Base-by-base conservation (phyloP, 1,140 invertebrate species). In the Papilio machaon region DNA sequence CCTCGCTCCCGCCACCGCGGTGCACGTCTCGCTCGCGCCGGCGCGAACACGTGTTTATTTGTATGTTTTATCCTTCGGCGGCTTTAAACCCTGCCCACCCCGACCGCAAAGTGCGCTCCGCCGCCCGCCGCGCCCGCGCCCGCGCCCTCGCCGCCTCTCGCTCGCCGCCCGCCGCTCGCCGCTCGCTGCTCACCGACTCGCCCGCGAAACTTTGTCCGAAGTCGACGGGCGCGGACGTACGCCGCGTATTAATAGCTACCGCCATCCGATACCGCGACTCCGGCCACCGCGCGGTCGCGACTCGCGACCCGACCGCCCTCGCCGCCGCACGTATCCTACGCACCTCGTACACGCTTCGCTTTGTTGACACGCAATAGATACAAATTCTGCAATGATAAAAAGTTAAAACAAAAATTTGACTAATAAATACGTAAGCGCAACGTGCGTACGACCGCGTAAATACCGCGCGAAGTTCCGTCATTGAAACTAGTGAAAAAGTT, bases 31-130 rank as follows among this genome's bases (percentile, higher is more conserved):
- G 89, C 91, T 95, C 93, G 91, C 93, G 91, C 94, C 91, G 92
- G 93, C 93, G 93, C 92, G 94, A 95, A 95, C 94, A 95, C 94
- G 93, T 95, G 94, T 95, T 95, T 95, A 95, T 95, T 95, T 95
- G 94, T 95, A 95, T 95, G 94, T 95, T 95, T 95, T 95, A 95
- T 95, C 94, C 94, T 95, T 95, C 94, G 93, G 94, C 93, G 94
- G 94, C 94, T 95, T 95, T 94, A 95, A 95, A 95, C 94, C 94
- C 94, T 94, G 94, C 94, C 94, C 94, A 94, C 94, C 88, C 91
- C 87, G 90, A 95, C 94, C 94, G 94, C 94, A 95, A 92, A 94
- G 91, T 92, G 91, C 90, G 91, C 91, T 90, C 93, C 92, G 88
- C 90, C 93, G 88, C 92, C 88, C 91, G 89, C 87, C 89, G 90